Evolutionary conservation across 1,140 invertebrate genomes (phyloP), one percentile per base, ranked within the genome.

Genomic region (Drosophila aff.): DNA sequence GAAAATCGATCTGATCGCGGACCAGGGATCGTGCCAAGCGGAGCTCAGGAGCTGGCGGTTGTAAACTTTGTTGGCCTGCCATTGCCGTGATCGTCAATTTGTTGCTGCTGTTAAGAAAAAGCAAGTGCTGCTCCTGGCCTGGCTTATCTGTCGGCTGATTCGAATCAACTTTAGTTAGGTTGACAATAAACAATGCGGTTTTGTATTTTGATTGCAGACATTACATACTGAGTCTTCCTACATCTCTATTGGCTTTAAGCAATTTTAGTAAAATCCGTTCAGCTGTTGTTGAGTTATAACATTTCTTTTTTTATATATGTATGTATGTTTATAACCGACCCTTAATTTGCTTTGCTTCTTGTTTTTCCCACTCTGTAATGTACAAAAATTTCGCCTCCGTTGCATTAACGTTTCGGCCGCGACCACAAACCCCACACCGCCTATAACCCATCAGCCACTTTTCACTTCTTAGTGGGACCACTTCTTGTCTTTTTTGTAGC

Each of bases 401-500:
- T 78, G 68, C 82, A 75, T 84, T 77, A 84, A 62, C 61, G 26
- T 66, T 78, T 55, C 41, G 33, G n/a, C 28, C 62, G 15, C 10
- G 28, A 5, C 28, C 55, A 38, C 28, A 33, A 46, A 16, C 18
- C 28, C 36, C 28, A 33, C 46, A 31, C 40, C 18, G 26, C n/a
- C 62, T 47, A 31, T 38, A 7, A 28, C 31, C 23, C 46, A 41
- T 43, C 41, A 33, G n/a, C 18, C 47, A 46, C 64, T 44, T 3
- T 55, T 21, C 16, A 40, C 44, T 64, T 57, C 49, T 61, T 69
- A 49, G 67, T 44, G 11, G 21, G 16, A 18, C 33, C 43, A 21
- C 49, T 23, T 77, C 47, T 83, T 67, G 72, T 82, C 63, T 71
- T 89, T 80, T 83, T 80, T 84, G 80, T 79, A 87, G 74, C 52